Base-by-base conservation (phyloP, 2,113 vertebrate species). In the Calidris pugnax region DNA sequence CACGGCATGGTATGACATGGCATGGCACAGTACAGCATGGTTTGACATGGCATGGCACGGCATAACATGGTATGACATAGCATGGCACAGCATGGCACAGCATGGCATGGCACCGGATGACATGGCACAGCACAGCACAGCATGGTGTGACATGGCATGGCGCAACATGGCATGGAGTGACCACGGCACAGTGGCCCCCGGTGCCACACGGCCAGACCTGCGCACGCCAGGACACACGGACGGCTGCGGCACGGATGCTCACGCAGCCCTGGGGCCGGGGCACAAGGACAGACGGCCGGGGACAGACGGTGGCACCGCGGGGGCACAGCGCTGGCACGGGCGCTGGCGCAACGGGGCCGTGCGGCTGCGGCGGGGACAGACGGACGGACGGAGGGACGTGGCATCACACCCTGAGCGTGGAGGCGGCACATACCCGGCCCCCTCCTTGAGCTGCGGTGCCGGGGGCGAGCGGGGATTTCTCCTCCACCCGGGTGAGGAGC, bases 211-310 rank as follows among this genome's bases (percentile, higher is more conserved):
- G 84, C n/a, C 92, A 13, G 85, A 23, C 43, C 88, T 4, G 8
- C 3, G 3, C 12, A 0, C 41, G 0, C 17, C 6, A 1, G 77
- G 57, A 59, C 8, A 1, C 68, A 32, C 7, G 50, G 93, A 59
- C 30, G 47, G 47, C 21, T 47, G 7, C n/a, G 3, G 74, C 56
- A 1, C 1, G 6, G 35, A 14, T 14, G 13, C 17, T 87, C 41
- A 1, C 8, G 7, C 71, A 7, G 18, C 71, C 74, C 10, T 3
- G 12, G 41, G 64, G 57, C 20, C 19, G 2, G 11, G 56, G 21
- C 39, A 10, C 67, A 23, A 60, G 86, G 68, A 73, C 51, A 56
- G 67, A 13, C 27, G 5, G 84, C 27, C 41, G 9, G 35, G 74
- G 85, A 64, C 85, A 86, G 76, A 14, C 37, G 69, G 84, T 47